Evolutionary conservation across 2,888 invertebrate species (phyloP).

Genomic region (Mythimna vitellina): DNA sequence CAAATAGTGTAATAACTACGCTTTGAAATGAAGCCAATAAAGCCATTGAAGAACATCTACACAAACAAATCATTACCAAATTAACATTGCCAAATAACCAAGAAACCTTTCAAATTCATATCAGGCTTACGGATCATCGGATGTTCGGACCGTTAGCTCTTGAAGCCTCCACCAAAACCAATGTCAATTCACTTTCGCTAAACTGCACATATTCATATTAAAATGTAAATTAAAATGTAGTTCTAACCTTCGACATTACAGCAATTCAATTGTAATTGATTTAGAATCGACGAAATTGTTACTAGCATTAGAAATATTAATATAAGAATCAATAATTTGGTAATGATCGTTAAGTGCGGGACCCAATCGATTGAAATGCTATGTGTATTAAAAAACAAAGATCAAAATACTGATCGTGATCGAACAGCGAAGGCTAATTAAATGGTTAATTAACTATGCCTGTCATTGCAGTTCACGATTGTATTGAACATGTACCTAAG

Average conservation of each 20-base stretch:
- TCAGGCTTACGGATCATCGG: slow-evolving; percentile 48
- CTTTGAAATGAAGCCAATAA: slow-evolving; percentile 6
- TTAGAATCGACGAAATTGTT: slow-evolving; percentile 24
- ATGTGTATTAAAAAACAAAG: slow-evolving; percentile 27
- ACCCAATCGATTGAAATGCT: slow-evolving; percentile 23
- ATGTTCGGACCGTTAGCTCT: slow-evolving; percentile 50
- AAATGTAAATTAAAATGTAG: slow-evolving; percentile 8
- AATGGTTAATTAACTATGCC: slow-evolving; percentile 47
- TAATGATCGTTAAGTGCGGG: slow-evolving; percentile 37
- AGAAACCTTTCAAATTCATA: slow-evolving; percentile 41
- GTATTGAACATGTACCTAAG: slow-evolving; percentile 16
- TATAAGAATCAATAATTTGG: slow-evolving; percentile 27
- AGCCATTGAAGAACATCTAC: slow-evolving; percentile 11
- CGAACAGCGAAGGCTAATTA: slow-evolving; percentile 47
- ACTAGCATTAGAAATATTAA: slow-evolving; percentile 8
- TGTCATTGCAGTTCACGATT: slow-evolving; percentile 45
- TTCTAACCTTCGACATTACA: slow-evolving; percentile 38
- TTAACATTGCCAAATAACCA: slow-evolving; percentile 10
- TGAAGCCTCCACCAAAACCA: slow-evolving; percentile 47
- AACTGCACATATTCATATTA: slow-evolving; percentile 32
- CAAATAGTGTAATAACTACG: not conserved
- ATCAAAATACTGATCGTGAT: slow-evolving; percentile 43
- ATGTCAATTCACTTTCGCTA: slow-evolving; percentile 58
- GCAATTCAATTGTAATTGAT: slow-evolving; percentile 32
- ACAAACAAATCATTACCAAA: slow-evolving; percentile 22